Base-by-base conservation (phyloP, 1,140 invertebrate genomes). In the Drosophila pruinosa region DNA sequence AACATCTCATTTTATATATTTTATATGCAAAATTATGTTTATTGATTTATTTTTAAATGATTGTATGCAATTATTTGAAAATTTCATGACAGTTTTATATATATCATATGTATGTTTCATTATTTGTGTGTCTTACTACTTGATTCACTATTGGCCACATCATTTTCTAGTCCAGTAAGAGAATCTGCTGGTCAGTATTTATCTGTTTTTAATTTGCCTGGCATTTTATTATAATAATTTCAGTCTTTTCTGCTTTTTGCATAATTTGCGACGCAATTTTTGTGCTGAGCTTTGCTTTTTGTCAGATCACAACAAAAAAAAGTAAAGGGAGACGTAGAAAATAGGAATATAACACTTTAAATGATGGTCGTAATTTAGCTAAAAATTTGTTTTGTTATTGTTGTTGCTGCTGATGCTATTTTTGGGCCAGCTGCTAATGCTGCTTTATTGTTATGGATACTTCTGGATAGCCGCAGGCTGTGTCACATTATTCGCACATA, bases 301-400 rank as follows among this genome's bases (percentile, higher is more conserved):
- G 52, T 64, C 38, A 52, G 45, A 53, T 38, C 41, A 58, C 28
- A 47, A 47, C 26, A 39, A 63, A 75, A 65, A 52, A 53, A 67
- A 31, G 28, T 8, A 4, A 31, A 64, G 76, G 22, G 41, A 15
- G 14, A 38, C 4, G 31, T 34, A 15, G 31, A 39, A 68, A 77
- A 41, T 53, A 21, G 4, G 21, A 15, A 48, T 38, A 48, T 64
- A 72, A 72, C 70, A 76, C 65, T 88, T 88, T 81, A 82, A 82
- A 81, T 86, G 74, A 75, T 78, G 74, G 65, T 62, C 76, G 81
- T 88, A 88, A 85, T 85, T 86, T 86, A 71, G 81, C 81, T 80
- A 80, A 86, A 74, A 76, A 71, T 80, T 80, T 77, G 72, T 64
- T 48, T 36, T 53, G 53, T 10, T 45, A 26, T 19, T 45, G 26